Conservation (phyloP, 2,113 vertebrate genomes). For the Heterocephalus glaber region DNA sequence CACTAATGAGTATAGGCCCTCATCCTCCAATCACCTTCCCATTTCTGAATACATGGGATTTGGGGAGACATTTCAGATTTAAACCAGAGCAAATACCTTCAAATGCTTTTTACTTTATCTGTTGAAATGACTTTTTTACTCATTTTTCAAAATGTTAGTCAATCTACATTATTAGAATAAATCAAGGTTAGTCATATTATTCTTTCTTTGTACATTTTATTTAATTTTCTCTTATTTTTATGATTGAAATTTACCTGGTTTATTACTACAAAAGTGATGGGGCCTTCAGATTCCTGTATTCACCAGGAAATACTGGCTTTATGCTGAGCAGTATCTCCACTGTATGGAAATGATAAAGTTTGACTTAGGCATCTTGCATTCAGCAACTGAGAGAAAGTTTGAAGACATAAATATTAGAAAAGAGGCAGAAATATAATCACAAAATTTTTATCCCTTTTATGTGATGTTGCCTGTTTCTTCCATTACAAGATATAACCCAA, state of each 20-base stretch:
- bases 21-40: background rate
- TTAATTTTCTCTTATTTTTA: background rate
- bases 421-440: background rate
- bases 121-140: background rate
- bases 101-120: background rate
- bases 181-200: background rate
- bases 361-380: background rate
- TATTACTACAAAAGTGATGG: background rate
- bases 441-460: background rate
- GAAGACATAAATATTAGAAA: background rate
- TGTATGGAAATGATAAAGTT: background rate
- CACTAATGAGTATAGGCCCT: background rate
- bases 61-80: background rate
- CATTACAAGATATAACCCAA: background rate
- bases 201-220: background rate
- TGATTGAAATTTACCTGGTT: background rate
- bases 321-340: background rate
- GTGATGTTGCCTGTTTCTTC: background rate
- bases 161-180: background rate
- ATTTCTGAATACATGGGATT: background rate
- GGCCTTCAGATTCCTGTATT: background rate
- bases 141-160: background rate
- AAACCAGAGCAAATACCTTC: background rate
- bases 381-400: background rate
- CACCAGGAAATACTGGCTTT: background rate